These are phyloP conservation scores for Peromyscus californicus DNA, from an alignment of 2,113 vertebrate species.

Conservation along the genomic window DNA sequence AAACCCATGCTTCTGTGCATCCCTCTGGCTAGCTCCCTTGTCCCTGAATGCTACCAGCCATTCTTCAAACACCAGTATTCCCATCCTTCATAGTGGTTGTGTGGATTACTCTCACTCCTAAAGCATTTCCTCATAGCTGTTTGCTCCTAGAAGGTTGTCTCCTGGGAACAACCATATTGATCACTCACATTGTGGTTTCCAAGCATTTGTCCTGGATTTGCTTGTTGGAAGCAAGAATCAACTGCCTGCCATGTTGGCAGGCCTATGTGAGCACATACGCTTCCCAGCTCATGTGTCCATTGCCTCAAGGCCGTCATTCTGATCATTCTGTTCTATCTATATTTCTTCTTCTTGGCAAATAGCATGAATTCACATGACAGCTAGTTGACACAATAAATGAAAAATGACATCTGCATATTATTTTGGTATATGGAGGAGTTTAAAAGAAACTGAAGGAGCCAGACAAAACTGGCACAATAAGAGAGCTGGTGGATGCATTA, in stretches of 20 bases:
- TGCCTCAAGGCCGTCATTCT: background rate
- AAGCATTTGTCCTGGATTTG: too few species aligned
- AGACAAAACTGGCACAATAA: background rate
- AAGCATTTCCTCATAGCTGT: background rate
- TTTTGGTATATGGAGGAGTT: background rate
- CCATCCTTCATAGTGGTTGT: background rate
- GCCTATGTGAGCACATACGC: background rate
- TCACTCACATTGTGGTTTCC: fast-evolving
- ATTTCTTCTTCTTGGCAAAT: background rate
- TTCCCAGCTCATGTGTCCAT: background rate
- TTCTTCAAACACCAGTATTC: background rate
- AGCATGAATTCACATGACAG: background rate
- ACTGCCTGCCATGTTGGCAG: background rate
- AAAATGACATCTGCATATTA: too few species aligned
- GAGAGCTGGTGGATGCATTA: background rate
- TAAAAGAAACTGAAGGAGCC: background rate
- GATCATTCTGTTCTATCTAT: background rate
- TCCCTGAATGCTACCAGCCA: background rate
- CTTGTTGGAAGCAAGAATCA: background rate
- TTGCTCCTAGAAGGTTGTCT: too few species aligned
- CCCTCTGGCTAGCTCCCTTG: background rate
- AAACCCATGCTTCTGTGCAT: background rate
- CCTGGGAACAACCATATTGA: background rate
- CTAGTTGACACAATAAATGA: background rate
- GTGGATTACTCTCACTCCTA: background rate